Conservation (phyloP, 2,888 invertebrate genomes). For the Urechis unicinctus region DNA sequence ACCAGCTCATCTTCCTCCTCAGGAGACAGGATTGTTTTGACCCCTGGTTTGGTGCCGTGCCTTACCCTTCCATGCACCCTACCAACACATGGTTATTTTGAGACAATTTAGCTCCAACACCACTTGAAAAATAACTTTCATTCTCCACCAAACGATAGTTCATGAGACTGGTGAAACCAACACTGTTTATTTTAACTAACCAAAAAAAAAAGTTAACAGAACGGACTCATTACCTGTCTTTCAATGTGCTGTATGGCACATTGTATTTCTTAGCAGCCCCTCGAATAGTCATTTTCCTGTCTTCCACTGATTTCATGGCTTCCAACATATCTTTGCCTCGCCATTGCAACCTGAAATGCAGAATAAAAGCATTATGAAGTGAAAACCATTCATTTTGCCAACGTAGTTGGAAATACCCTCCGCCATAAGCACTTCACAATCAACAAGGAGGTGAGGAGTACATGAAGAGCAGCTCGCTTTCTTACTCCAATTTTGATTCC, state of each 20-base stretch:
- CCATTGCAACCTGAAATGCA: constrained; percentile 23
- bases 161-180: not conserved
- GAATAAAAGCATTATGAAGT: not conserved
- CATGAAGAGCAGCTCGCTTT: too few relatives aligned
- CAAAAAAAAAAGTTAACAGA: not conserved
- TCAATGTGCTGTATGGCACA: constrained; percentile 26
- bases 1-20: constrained; percentile 26
- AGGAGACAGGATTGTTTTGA: constrained; percentile 24
- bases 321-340: constrained; percentile 22
- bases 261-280: constrained; percentile 26
- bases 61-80: constrained; percentile 21
- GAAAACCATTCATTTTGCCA: not conserved
- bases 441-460: too few relatives aligned
- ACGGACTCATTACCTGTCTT: constrained; percentile 12
- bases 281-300: constrained; percentile 24
- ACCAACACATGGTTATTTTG: not conserved
- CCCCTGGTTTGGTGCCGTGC: constrained; percentile 26
- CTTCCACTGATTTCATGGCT: constrained; percentile 21
- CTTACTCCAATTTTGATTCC: too few relatives aligned
- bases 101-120: too few relatives aligned
- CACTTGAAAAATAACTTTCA: too few relatives aligned
- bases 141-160: not conserved
- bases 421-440: too few relatives aligned
- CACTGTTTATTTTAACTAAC: not conserved
- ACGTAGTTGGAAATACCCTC: too few relatives aligned